Percentiles rank a stretch among this genome's conserved stretches.
phyloP scores from a whole-genome alignment of 2,888 invertebrate species.

The Hybos culiciformis region DNA sequence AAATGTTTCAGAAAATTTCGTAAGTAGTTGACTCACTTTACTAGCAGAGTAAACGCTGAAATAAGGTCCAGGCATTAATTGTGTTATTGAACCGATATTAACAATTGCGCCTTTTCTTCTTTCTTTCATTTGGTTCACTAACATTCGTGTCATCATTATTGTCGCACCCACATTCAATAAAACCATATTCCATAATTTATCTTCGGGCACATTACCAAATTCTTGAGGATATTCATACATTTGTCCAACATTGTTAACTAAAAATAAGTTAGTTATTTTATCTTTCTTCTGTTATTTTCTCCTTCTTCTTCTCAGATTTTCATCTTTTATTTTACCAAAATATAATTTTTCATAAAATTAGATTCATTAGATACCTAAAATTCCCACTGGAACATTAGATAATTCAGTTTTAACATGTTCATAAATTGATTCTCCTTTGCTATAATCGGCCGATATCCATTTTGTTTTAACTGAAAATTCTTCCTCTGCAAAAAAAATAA shows the following conservation, averaged over 20 bases:
- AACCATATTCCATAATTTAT: slow-evolving; percentile 61
- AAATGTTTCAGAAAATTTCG: neutral
- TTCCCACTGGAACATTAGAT: slow-evolving; percentile 55
- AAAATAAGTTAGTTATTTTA: slow-evolving; percentile 24
- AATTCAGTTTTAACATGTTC: slow-evolving; percentile 50
- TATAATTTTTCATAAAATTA: no score
- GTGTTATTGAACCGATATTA: slow-evolving; percentile 71
- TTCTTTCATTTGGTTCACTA: slow-evolving; percentile 58
- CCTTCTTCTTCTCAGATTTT: no score
- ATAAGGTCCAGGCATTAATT: slow-evolving; percentile 63
- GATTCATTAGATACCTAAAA: slow-evolving; percentile 57
- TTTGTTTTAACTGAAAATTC: slow-evolving; percentile 46
- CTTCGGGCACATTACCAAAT: slow-evolving; percentile 51
- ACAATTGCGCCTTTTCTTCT: slow-evolving; percentile 62
- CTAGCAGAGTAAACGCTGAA: slow-evolving; percentile 78
- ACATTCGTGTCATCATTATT: slow-evolving; percentile 58
- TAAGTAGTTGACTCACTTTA: slow-evolving; percentile 41
- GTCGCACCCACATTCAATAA: slow-evolving; percentile 68
- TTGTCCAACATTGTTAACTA: slow-evolving; percentile 75
- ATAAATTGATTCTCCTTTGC: slow-evolving; percentile 50
- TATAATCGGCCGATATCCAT: slow-evolving; percentile 57
- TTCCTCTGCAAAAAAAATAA: slow-evolving; percentile 24
- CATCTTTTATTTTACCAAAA: no score
- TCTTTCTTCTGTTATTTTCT: no score
- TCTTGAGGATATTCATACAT: slow-evolving; percentile 66